phyloP scores from a whole-genome alignment of 2,888 invertebrate genomes.

The Pollenia griseotomentosa region DNA sequence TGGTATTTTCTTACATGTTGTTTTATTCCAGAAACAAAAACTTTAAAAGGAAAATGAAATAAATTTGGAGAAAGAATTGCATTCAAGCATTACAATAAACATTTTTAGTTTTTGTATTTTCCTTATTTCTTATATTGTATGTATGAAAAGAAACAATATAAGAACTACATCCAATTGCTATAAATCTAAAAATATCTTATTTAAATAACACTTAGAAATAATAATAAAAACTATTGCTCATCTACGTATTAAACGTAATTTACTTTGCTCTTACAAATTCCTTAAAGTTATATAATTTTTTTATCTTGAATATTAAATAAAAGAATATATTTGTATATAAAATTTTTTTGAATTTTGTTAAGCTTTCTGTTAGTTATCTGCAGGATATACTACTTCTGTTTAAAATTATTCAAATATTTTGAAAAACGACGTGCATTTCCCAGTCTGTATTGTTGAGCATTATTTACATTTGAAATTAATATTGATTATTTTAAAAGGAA shows the following conservation, averaged over 20 bases:
- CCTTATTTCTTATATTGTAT: conserved; percentile 1
- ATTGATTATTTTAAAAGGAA: too few relatives aligned
- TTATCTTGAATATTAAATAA: too few relatives aligned
- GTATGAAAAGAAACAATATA: neutral
- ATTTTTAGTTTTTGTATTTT: conserved; percentile 23
- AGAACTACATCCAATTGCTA: neutral
- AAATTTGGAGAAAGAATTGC: conserved; percentile 67
- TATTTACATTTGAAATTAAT: too few relatives aligned
- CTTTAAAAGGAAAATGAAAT: conserved; percentile 59
- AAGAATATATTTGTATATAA: too few relatives aligned
- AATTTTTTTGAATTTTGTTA: too few relatives aligned
- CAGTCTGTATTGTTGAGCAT: too few relatives aligned
- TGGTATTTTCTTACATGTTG: neutral
- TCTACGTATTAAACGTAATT: neutral
- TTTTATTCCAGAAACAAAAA: neutral
- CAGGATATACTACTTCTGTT: too few relatives aligned
- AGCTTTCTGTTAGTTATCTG: too few relatives aligned
- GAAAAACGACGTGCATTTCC: too few relatives aligned
- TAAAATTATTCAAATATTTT: too few relatives aligned
- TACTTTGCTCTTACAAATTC: neutral
- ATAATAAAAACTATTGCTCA: conserved; percentile 7
- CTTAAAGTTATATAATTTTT: too few relatives aligned
- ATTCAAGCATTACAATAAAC: conserved; percentile 62
- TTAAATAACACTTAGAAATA: conserved; percentile 1
- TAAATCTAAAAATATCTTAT: conserved; percentile 14